These are phyloP conservation scores for Toxonevra muliebris DNA, from an alignment of 2,888 invertebrate genomes.

Conservation along the genomic window DNA sequence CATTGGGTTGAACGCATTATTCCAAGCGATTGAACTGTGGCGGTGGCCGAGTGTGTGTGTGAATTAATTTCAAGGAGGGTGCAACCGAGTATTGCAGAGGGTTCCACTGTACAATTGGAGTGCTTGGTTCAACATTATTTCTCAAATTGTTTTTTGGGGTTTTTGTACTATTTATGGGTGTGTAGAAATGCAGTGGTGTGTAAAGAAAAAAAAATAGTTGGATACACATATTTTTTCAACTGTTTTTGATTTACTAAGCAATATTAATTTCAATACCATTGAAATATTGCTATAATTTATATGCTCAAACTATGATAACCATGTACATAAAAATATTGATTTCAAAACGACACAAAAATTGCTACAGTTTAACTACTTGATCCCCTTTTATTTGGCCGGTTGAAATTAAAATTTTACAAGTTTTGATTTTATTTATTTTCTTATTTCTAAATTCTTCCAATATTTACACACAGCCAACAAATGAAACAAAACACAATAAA, in stretches of 20 bases:
- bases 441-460: background rate
- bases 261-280: too few relatives aligned
- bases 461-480: background rate
- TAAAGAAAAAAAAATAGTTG: too few relatives aligned
- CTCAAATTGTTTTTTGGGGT: background rate
- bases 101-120: background rate
- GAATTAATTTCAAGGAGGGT: background rate
- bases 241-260: too few relatives aligned
- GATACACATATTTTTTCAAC: too few relatives aligned
- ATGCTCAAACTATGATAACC: too few relatives aligned
- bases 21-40: conserved; percentile 6
- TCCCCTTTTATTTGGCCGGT: too few relatives aligned
- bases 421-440: background rate
- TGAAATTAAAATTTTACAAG: too few relatives aligned
- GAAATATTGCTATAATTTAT: too few relatives aligned
- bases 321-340: too few relatives aligned
- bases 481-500: background rate
- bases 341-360: too few relatives aligned
- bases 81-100: background rate
- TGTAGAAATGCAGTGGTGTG: too few relatives aligned
- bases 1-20: background rate
- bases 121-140: background rate
- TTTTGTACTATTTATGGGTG: background rate
- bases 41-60: background rate
- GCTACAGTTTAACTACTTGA: too few relatives aligned